phyloP scores from a whole-genome alignment of 1,140 invertebrate species.

The Drusus annulatus region DNA sequence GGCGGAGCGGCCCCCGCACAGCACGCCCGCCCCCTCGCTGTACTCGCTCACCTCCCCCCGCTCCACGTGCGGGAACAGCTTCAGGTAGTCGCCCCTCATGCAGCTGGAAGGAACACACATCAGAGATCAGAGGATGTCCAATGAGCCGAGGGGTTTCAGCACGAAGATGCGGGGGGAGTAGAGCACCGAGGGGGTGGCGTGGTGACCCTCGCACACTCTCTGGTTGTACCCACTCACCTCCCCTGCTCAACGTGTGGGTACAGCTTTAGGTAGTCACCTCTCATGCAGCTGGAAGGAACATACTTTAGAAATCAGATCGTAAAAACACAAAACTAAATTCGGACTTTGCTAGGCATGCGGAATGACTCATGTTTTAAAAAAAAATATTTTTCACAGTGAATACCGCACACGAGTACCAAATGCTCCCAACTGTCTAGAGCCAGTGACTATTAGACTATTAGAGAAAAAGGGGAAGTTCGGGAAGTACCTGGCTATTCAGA shows the following conservation, averaged over 20 bases:
- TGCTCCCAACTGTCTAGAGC: too few species aligned
- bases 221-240: conserved; percentile 85
- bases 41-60: conserved; percentile 83
- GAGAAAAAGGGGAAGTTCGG: too few species aligned
- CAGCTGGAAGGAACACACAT: conserved; percentile 76
- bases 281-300: conserved; percentile 78
- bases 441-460: too few species aligned
- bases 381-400: too few species aligned
- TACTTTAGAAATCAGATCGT: conserved; percentile 46
- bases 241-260: conserved; percentile 80
- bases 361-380: too few species aligned
- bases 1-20: conserved; percentile 82
- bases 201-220: conserved; percentile 84
- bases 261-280: conserved; percentile 85
- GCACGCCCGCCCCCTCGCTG: conserved; percentile 81
- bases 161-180: conserved; percentile 87
- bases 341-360: too few species aligned
- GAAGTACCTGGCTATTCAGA: too few species aligned
- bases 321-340: too few species aligned
- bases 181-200: conserved; percentile 80
- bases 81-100: conserved; percentile 82
- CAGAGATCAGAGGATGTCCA: conserved; percentile 48
- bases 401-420: too few species aligned
- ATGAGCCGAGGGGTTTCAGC: conserved; percentile 79
- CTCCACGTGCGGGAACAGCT: conserved; percentile 84